Evolutionary conservation across 2,888 invertebrate genomes (phyloP), one percentile per base, ranked within the genome.

Genomic region (Drosophila gaucha): DNA sequence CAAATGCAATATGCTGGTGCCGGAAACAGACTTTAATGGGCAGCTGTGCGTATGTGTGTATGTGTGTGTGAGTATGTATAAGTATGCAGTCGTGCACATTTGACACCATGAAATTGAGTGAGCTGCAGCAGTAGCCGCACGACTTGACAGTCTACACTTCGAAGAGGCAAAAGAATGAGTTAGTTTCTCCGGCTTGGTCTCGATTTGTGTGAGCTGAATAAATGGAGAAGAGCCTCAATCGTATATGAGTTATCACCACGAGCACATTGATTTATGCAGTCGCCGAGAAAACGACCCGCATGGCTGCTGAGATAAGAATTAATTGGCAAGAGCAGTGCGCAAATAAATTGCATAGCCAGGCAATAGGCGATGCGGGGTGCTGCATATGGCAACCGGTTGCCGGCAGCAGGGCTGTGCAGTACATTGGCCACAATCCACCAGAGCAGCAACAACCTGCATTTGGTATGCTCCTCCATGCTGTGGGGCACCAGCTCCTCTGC

Each of bases 41-140:
- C 6, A 6, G 2, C 16, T 12, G 28, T 31, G 31, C 14, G 31
- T 31, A 6, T 5, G 8, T 30, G 8, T 2, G 20, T 16, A 18
- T 20, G 20, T 22, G 22, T 41, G 49, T 39, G 36, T 24, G 35
- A 36, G 24, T 9, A 30, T 20, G 39, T 28, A 26, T 6, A 33
- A 28, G n/a, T 35, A 26, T 54, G 41, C 51, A 58, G 16, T 33
- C 30, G 41, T 62, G 63, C 63, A 46, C 86, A 80, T 83, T 83
- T 83, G 85, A 85, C 72, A 85, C 67, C 86, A 85, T 82, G 79
- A 87, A 82, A 85, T 82, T 82, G 86, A 82, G 86, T 85, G 86
- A 82, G 66, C 73, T 85, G 79, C 74, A 67, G 58, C 41, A 60
- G 30, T 44, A 54, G 54, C 50, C 55, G 33, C 60, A 68, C 39